phyloP scores from a whole-genome alignment of 2,888 invertebrate genomes.

The Sicus ferrugineus region DNA sequence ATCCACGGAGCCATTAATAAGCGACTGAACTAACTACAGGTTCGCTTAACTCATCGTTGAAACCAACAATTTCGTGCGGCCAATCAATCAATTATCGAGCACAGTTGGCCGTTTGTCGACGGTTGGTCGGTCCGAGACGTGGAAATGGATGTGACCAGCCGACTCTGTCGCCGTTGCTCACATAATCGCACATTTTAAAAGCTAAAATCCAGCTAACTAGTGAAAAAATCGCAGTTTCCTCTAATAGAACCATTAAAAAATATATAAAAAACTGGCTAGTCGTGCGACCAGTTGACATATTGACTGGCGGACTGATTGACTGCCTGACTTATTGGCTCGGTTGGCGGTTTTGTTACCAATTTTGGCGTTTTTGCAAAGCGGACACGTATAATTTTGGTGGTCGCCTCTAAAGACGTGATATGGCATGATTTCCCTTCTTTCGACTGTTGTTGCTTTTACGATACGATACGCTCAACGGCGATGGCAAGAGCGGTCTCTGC shows the following conservation, averaged over 20 bases:
- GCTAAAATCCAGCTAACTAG: neutral
- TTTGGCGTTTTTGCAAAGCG: neutral
- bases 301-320: neutral
- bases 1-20: constrained; percentile 17
- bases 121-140: neutral
- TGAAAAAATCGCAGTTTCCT: neutral
- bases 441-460: neutral
- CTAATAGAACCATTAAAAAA: neutral
- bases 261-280: neutral
- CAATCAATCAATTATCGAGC: constrained; percentile 19
- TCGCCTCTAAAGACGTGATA: constrained; percentile 8
- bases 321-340: neutral
- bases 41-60: constrained; percentile 8
- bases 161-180: neutral
- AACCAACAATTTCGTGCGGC: constrained; percentile 8
- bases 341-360: neutral
- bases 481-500: too few relatives aligned
- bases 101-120: neutral
- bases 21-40: neutral
- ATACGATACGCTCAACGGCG: too few relatives aligned
- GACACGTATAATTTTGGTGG: constrained; percentile 1
- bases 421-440: neutral
- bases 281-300: neutral
- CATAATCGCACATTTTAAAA: too few relatives aligned
- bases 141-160: too few relatives aligned